Evolutionary conservation across 2,888 invertebrate genomes (phyloP), one percentile per base, ranked within the genome.

Genomic region (Arge pagana): DNA sequence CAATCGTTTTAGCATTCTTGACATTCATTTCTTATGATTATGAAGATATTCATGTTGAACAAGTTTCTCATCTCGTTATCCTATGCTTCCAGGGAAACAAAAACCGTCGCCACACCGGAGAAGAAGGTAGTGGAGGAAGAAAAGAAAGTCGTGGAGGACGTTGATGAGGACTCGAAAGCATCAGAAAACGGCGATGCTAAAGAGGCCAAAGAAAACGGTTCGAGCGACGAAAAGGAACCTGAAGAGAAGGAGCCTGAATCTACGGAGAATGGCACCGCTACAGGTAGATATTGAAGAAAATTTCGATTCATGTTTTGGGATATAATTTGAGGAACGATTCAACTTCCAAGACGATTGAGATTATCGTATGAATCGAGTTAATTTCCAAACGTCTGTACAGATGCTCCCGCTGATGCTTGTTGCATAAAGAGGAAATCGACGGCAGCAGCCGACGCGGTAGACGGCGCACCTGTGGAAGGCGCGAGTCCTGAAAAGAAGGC

Each of bases 401-500:
- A 72, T 56, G 69, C 67, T 49, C 62, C 69, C 18, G 62, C 52
- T 19, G 78, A 78, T 45, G 77, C 73, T 55, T 77, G 81, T 49
- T 81, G 82, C 60, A 82, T 84, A 71, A 87, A 87, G 78, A 86
- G 88, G 82, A 88, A 87, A 83, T 87, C 88, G 49, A 81, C 81
- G 15, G 79, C 82, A 8, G 79, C 80, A 33, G 83, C 80, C 45
- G 83, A 82, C 40, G 78, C 78, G 7, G 72, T 79, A 15, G 77
- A 76, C 36, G 70, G 63, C 30, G 62, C 69, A 48, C 66, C 72
- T 6, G 72, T 73, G 21, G 86, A 86, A 58, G 86, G 83, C 61
- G 82, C 81, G 39, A 84, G 85, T 54, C 87, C 87, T 6, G 88
- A 88, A 69, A 88, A 88, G 77, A 88, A 88, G 68, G 83, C 85